These are phyloP conservation scores for Aporophyla lueneburgensis DNA, from an alignment of 2,888 invertebrate species.

Conservation along the genomic window DNA sequence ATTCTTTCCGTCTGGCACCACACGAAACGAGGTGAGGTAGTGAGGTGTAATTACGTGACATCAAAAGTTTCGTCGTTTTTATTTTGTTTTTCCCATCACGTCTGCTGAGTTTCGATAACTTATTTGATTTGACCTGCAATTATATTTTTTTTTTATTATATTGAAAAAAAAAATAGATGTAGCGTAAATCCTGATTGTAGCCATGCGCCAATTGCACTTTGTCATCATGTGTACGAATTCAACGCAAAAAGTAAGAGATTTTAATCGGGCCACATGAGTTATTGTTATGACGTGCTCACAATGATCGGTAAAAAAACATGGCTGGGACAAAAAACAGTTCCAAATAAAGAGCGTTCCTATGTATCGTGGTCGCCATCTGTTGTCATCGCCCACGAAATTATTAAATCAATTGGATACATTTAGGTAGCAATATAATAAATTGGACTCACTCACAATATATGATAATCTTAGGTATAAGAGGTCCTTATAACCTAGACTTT, in stretches of 20 bases:
- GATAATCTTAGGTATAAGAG: too few relatives aligned
- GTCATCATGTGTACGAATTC: background rate
- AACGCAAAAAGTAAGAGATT: background rate
- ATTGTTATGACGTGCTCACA: constrained; percentile 4
- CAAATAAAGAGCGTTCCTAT: background rate
- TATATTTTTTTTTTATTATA: too few relatives aligned
- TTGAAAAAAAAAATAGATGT: too few relatives aligned
- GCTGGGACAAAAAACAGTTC: background rate
- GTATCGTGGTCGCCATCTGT: constrained; percentile 7
- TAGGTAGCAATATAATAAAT: background rate
- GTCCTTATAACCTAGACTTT: background rate
- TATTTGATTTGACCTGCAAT: too few relatives aligned
- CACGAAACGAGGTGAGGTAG: too few relatives aligned
- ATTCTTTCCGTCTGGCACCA: too few relatives aligned
- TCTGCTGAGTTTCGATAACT: too few relatives aligned
- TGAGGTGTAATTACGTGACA: too few relatives aligned
- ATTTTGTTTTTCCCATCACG: too few relatives aligned
- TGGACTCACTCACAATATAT: background rate
- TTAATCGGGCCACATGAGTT: background rate
- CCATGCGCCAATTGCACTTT: too few relatives aligned
- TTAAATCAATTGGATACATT: background rate
- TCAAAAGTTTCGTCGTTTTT: too few relatives aligned
- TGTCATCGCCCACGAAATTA: constrained; percentile 9
- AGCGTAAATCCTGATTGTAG: too few relatives aligned
- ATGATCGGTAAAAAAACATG: background rate